These are phyloP conservation scores for Fukomys damarensis DNA, from an alignment of 2,113 vertebrate species.

Conservation along the genomic window DNA sequence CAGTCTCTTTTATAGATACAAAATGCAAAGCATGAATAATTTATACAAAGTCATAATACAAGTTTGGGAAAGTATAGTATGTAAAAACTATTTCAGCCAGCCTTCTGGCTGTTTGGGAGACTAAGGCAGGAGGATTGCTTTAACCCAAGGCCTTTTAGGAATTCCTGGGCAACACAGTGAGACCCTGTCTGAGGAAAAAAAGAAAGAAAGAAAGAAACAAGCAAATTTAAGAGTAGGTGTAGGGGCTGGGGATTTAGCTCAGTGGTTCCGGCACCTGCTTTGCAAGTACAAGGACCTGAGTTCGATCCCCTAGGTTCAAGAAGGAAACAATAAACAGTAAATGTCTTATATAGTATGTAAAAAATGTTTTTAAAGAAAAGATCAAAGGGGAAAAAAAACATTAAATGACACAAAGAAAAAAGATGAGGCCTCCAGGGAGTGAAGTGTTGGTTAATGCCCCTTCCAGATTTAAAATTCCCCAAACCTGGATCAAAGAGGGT, in stretches of 20 bases:
- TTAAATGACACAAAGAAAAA: neutral
- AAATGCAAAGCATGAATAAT: constrained; percentile 44
- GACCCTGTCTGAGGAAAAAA: neutral
- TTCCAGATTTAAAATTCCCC: constrained; percentile 16
- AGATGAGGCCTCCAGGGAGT: neutral
- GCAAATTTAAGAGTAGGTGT: too few species aligned
- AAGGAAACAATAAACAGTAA: neutral
- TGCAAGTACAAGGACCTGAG: too few species aligned
- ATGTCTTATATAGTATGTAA: neutral
- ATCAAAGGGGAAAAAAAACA: constrained; percentile 33
- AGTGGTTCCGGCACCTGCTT: too few species aligned
- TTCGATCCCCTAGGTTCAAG: neutral
- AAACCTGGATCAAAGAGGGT: neutral
- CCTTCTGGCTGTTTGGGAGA: neutral
- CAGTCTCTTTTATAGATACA: constrained; percentile 15
- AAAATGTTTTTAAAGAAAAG: neutral
- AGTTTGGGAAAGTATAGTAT: neutral
- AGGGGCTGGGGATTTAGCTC: too few species aligned
- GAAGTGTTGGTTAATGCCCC: neutral
- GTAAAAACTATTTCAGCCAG: neutral
- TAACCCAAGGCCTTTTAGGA: neutral
- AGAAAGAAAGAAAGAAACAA: neutral
- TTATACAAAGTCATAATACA: constrained; percentile 14
- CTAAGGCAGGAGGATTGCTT: neutral
- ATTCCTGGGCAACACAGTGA: neutral